A percentile compares a stretch with the other conserved stretches of the same genome.
Conservation (phyloP, 2,888 invertebrate genomes). For the Trichopoda pennipes region DNA sequence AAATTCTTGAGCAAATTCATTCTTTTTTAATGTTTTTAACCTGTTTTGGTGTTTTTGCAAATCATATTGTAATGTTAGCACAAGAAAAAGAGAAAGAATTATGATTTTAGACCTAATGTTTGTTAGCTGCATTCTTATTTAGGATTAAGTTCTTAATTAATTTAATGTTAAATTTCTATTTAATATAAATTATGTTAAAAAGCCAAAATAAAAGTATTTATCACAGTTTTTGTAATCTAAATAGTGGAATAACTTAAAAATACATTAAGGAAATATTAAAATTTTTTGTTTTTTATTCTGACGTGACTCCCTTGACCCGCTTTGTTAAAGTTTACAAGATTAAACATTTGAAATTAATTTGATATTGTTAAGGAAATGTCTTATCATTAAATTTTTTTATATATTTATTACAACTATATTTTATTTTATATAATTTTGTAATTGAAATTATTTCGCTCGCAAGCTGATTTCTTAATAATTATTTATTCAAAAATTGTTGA, state of each 20-base stretch:
- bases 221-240: too few relatives aligned
- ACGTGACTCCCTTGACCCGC: conserved; percentile 41
- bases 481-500: neutral
- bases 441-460: neutral
- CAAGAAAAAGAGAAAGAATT: too few relatives aligned
- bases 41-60: too few relatives aligned
- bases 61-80: too few relatives aligned
- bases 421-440: neutral
- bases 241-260: neutral
- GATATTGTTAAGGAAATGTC: conserved; percentile 15
- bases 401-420: neutral
- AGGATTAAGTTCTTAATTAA: too few relatives aligned
- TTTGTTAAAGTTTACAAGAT: conserved; percentile 22
- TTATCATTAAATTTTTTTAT: conserved; percentile 26
- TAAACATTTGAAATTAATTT: conserved; percentile 16
- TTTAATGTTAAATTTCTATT: too few relatives aligned
- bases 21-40: too few relatives aligned
- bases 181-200: too few relatives aligned
- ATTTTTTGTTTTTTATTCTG: conserved; percentile 7
- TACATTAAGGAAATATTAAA: conserved; percentile 1
- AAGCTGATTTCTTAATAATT: neutral
- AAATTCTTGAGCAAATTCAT: neutral
- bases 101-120: too few relatives aligned
- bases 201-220: too few relatives aligned
- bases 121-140: too few relatives aligned